phyloP scores from a whole-genome alignment of 1,140 invertebrate genomes.

The Bombus affinis region DNA sequence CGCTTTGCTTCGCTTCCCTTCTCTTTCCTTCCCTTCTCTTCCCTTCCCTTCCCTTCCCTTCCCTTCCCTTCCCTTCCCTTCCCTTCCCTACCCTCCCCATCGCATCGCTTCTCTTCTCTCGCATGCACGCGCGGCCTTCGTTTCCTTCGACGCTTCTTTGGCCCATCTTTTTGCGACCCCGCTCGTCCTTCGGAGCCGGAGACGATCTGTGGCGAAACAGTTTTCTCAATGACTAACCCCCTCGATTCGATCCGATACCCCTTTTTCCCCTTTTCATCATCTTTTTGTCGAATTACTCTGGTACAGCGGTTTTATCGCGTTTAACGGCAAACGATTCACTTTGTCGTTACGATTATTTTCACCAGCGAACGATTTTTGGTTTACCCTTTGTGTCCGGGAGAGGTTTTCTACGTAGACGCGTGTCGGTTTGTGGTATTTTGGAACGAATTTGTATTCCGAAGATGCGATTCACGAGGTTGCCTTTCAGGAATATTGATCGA shows the following conservation, averaged over 20 bases:
- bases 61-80: fast-evolving
- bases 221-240: constrained; percentile 60
- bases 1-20: too few species aligned
- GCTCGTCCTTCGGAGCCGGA: neutral
- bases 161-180: constrained; percentile 28
- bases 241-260: neutral
- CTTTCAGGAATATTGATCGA: neutral
- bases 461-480: neutral
- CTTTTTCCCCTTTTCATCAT: neutral
- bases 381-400: neutral
- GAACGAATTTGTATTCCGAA: neutral
- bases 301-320: constrained; percentile 40
- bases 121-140: constrained; percentile 42
- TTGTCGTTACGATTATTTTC: constrained; percentile 60
- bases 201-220: constrained; percentile 60
- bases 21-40: too few species aligned
- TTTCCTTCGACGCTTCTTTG: constrained; percentile 56
- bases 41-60: too few species aligned
- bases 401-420: neutral
- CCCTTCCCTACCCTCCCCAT: too few species aligned
- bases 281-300: constrained; percentile 52
- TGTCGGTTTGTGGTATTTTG: neutral
- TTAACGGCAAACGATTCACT: constrained; percentile 47
- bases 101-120: neutral
- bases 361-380: neutral